Evolutionary conservation across 2,888 invertebrate genomes (phyloP).

Genomic region (Cecidostiba fungosa): DNA sequence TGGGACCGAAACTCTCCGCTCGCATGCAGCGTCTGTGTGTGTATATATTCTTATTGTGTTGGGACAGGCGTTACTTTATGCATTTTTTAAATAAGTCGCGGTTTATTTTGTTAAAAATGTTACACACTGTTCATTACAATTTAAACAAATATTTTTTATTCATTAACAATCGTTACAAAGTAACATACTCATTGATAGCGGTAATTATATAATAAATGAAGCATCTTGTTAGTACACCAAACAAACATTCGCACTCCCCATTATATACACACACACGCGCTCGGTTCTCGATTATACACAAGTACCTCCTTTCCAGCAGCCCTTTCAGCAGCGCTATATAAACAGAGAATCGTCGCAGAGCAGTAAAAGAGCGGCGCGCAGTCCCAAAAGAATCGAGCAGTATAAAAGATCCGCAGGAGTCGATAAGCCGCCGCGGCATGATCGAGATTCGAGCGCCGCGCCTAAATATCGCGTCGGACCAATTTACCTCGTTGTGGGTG

Average conservation of each 20-base stretch:
- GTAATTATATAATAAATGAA: no score
- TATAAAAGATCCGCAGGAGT: constrained; percentile 67
- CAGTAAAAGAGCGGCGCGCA: neutral
- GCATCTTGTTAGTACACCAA: no score
- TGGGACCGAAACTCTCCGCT: neutral
- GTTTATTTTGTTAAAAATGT: neutral
- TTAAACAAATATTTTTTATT: neutral
- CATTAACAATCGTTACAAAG: no score
- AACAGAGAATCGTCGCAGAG: neutral
- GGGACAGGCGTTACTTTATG: constrained; percentile 1
- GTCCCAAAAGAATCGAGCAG: constrained; percentile 4
- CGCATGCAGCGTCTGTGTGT: neutral
- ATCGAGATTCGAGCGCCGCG: constrained; percentile 71
- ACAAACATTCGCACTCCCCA: no score
- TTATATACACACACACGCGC: neutral
- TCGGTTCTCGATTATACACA: neutral
- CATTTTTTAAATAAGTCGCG: neutral
- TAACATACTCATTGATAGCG: no score
- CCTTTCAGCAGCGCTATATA: neutral
- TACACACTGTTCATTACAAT: neutral
- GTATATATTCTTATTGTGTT: neutral
- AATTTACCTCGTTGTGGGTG: constrained; percentile 66
- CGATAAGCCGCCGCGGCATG: constrained; percentile 72
- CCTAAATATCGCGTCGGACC: constrained; percentile 70
- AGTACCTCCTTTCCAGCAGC: no score